Base-by-base conservation (phyloP, 2,113 vertebrate genomes). In the Poeciliopsis prolifica region DNA sequence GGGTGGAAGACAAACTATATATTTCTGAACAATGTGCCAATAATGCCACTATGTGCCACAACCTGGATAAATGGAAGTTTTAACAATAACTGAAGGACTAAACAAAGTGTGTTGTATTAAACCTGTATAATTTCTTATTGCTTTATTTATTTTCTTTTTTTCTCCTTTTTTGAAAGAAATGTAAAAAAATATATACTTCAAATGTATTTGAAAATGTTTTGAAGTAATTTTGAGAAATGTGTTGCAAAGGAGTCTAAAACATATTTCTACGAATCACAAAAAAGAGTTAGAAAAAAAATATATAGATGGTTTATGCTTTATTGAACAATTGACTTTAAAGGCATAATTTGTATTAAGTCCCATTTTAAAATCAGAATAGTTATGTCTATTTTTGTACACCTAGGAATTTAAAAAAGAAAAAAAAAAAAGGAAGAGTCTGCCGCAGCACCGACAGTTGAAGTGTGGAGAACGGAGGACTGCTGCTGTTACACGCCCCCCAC, bases 41-140 rank as follows among this genome's bases (percentile, higher is more conserved):
- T 97, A 96, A 98, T 95, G 96, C 98, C 98, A 96, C 94, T 96
- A 98, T 97, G 97, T 99, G 98, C 98, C 98, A 98, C 94, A 96
- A 93, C 95, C 93, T 82, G 95, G 94, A 92, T 93, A 87, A 92
- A 90, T 88, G 87, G 94, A 92, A 91, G 86, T 82, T 86, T 85
- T 86, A 85, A 58, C 89, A 87, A 89, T 74, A 75, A 88, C 82
- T 70, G 86, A 93, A 82, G 90, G 91, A 94, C 88, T 87, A 76
- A 79, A 92, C 62, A 86, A 81, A 88, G 67, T 93, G 81, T 90
- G 81, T 90, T 93, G 90, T 92, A 89, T 88, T 91, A 90, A 91
- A 85, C 89, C 88, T 88, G 87, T 92, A 90, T 92, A 75, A 64
- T 91, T 78, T 87, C 83, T 82, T 86, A 82, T 77, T 86, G 81